A percentile compares a stretch with the other conserved stretches of the same genome.
Conservation (phyloP, 2,113 vertebrate genomes). For the Rhinopomastus cyanomelas region DNA sequence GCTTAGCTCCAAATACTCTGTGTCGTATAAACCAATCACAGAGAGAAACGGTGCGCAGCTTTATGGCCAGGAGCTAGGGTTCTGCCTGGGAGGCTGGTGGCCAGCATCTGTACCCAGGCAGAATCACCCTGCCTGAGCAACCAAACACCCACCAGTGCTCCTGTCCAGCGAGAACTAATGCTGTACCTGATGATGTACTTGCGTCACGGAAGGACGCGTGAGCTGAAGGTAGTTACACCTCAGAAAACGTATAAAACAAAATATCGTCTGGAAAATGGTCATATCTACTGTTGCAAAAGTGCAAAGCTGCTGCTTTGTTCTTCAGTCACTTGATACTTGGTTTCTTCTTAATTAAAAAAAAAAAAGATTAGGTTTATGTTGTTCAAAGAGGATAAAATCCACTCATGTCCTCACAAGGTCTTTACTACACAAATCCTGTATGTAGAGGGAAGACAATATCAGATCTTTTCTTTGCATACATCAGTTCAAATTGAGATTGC, state of each 20-base stretch:
- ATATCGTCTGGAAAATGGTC: neutral
- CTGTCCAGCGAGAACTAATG: neutral
- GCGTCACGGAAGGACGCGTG: neutral
- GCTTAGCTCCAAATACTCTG: neutral
- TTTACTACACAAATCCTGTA: neutral
- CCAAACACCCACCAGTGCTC: neutral
- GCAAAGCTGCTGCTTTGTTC: neutral
- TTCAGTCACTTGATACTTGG: neutral
- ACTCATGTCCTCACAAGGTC: neutral
- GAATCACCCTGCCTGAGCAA: neutral
- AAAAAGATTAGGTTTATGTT: neutral
- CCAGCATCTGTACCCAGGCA: neutral
- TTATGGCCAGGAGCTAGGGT: accelerated
- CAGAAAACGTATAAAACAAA: neutral
- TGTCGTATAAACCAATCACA: neutral
- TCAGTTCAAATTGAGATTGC: neutral
- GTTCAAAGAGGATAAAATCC: neutral
- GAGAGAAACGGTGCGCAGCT: neutral
- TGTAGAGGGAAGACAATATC: neutral
- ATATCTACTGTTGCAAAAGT: neutral
- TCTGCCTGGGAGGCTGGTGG: neutral
- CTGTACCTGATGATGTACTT: neutral
- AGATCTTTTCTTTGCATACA: neutral
- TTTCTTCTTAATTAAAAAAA: neutral
- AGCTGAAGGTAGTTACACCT: accelerated